Percentiles rank a stretch among this genome's conserved stretches.
phyloP scores from a whole-genome alignment of 2,888 invertebrate genomes.

The Nowickia ferox region DNA sequence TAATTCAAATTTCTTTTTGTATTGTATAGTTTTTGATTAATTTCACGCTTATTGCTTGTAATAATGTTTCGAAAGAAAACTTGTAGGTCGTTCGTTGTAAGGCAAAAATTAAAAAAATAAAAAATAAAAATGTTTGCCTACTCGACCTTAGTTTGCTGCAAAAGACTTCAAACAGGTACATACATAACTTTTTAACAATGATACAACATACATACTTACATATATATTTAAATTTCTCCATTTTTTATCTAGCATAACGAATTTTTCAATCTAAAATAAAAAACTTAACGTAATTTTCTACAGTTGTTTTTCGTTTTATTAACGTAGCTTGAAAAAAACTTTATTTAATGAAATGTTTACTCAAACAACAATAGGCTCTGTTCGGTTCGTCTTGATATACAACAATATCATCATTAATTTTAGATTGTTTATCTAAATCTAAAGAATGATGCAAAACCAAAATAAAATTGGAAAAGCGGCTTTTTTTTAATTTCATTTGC shows the following conservation, averaged over 20 bases:
- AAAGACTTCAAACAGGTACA: background rate
- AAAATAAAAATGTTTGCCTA: slow-evolving; percentile 13
- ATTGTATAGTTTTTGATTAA: slow-evolving; percentile 56
- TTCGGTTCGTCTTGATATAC: slow-evolving; percentile 39
- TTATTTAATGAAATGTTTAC: slow-evolving; percentile 65
- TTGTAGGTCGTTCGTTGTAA: slow-evolving; percentile 20
- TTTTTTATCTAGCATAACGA: slow-evolving; percentile 62
- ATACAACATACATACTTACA: background rate
- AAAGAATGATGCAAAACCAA: slow-evolving; percentile 48
- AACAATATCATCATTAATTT: slow-evolving; percentile 75
- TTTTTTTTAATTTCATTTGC: slow-evolving; percentile 47
- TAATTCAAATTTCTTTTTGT: slow-evolving; percentile 17
- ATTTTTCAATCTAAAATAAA: slow-evolving; percentile 64
- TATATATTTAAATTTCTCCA: slow-evolving; percentile 54
- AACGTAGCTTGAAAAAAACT: slow-evolving; percentile 46
- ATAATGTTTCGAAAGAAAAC: slow-evolving; percentile 39
- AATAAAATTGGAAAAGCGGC: slow-evolving; percentile 62
- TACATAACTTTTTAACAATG: slow-evolving; percentile 5
- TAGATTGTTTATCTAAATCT: slow-evolving; percentile 74
- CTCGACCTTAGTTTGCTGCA: background rate
- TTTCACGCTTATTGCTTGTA: slow-evolving; percentile 66
- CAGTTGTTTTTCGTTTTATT: slow-evolving; percentile 15
- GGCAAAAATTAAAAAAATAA: background rate
- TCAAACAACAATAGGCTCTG: slow-evolving; percentile 46
- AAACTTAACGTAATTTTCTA: slow-evolving; percentile 55